A percentile compares a stretch with the other conserved stretches of the same genome.
These are phyloP conservation scores for Tympanuchus pallidicinctus DNA, from an alignment of 2,113 vertebrate species.

Conservation along the genomic window DNA sequence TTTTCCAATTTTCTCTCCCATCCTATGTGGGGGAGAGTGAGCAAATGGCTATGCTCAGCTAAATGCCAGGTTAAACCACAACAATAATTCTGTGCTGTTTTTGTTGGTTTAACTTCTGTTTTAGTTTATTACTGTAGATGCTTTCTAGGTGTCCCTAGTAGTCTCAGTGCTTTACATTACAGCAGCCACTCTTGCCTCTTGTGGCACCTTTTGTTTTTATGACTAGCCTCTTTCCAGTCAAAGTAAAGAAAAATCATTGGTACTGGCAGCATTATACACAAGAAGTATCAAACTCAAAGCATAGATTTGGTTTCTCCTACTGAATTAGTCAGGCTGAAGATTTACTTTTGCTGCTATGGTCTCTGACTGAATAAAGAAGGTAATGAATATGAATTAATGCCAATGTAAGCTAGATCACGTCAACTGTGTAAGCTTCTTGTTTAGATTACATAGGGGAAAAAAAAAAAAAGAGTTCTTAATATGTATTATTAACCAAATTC, in stretches of 20 bases:
- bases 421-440: not conserved
- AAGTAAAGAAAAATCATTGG: not conserved
- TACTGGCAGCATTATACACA: not conserved
- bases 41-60: not conserved
- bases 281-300: not conserved
- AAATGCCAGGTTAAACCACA: not conserved
- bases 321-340: not conserved
- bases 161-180: not conserved
- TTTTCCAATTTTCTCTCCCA: not conserved
- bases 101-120: not conserved
- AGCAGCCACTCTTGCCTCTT: not conserved
- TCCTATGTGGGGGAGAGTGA: not conserved
- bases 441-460: not conserved
- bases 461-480: not conserved
- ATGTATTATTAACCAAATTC: not conserved
- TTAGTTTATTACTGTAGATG: not conserved
- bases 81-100: not conserved
- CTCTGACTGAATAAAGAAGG: not conserved
- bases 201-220: not conserved
- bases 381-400: constrained; percentile 16
- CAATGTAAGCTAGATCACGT: not conserved
- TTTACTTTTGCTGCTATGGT: not conserved
- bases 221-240: not conserved
- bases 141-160: not conserved
- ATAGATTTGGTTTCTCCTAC: not conserved